Base-by-base conservation (phyloP, 2,113 vertebrate species). In the Eublepharis macularius region DNA sequence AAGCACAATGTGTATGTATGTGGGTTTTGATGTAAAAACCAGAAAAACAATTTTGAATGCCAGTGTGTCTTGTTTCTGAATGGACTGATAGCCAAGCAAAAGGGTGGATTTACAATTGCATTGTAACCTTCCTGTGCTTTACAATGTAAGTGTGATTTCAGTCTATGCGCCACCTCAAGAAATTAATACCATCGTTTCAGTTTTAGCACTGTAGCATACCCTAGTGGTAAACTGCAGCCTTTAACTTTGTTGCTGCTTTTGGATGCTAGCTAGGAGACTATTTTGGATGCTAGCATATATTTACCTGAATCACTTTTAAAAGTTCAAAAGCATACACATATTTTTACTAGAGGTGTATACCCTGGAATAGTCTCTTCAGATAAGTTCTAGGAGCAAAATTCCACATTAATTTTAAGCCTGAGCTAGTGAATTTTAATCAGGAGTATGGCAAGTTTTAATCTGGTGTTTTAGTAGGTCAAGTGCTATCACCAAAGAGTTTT, bases 201-300 rank as follows among this genome's bases (percentile, higher is more conserved):
- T 68, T 93, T 90, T 89, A 94, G 93, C 92, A 81, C 87, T 0
- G 91, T 83, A 97, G 96, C 91, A 90, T 95, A 69, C 29, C 94
- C 96, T 95, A 93, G 94, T 94, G 96, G 96, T 43, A 70, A 39
- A 29, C 47, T 7, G 51, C 41, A 68, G 29, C 69, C 21, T 76
- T 87, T 57, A 34, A 4, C 1, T 39, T 43, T 43, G 2, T 2
- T 39, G 29, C 2, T 24, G 11, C 12, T 43, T 11, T 19, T 4
- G 8, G 57, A 57, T 19, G 29, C 63, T 36, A 63, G 29, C 43
- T 36, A 63, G 17, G 45, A 2, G n/a, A n/a, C n/a, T n/a, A n/a
- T n/a, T n/a, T n/a, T n/a, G n/a, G n/a, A n/a, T n/a, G n/a, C 4
- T 43, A 77, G 4, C 83, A 69, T 69, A 77, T 41, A 39, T 32